These are phyloP conservation scores for Sorex fumeus DNA, from an alignment of 2,113 vertebrate genomes.

Conservation along the genomic window DNA sequence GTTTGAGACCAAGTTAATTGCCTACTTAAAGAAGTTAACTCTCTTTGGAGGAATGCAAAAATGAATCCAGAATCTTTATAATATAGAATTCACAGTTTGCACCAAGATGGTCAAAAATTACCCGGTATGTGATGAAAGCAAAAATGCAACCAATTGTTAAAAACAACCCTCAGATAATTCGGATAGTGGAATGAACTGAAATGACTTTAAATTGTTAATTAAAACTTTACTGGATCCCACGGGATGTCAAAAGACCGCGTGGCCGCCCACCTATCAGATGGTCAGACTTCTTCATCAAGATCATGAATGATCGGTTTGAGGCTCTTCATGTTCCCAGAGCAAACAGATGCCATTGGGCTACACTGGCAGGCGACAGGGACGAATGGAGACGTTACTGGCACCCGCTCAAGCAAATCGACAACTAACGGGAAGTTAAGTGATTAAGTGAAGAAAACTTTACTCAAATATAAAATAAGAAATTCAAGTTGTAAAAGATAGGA, in stretches of 20 bases:
- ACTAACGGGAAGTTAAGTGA: too few species aligned
- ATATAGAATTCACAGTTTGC: not conserved
- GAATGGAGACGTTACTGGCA: too few species aligned
- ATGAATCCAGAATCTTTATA: conserved; percentile 23
- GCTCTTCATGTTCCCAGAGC: too few species aligned
- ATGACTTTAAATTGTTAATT: not conserved
- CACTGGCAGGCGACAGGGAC: too few species aligned
- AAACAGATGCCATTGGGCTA: too few species aligned
- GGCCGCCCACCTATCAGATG: too few species aligned
- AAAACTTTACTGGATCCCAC: conserved; percentile 40
- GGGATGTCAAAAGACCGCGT: too few species aligned
- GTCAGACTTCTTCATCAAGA: too few species aligned
- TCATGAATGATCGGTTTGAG: too few species aligned
- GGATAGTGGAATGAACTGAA: not conserved
- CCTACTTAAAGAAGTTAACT: conserved; percentile 11
- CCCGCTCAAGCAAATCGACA: too few species aligned
- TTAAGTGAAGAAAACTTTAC: conserved; percentile 29
- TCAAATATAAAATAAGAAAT: not conserved
- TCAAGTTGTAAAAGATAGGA: not conserved
- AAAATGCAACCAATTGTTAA: not conserved
- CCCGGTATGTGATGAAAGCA: conserved; percentile 1
- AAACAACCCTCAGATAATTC: not conserved
- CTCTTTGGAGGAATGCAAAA: conserved; percentile 4
- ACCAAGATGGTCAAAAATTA: not conserved
- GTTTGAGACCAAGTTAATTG: not conserved